Conservation (phyloP, 2,888 invertebrate genomes). For the Antheraea yamamai region DNA sequence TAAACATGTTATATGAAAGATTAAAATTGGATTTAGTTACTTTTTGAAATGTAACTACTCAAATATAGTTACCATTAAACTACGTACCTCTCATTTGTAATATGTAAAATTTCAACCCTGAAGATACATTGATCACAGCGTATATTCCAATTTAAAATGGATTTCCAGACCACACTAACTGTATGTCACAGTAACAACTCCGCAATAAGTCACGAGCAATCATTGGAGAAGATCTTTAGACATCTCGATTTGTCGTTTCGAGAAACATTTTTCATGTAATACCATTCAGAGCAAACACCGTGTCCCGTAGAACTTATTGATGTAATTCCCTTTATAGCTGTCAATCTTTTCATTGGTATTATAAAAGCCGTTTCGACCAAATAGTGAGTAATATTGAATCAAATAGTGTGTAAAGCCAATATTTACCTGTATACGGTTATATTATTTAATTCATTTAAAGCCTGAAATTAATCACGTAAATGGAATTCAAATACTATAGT, state of each 20-base stretch:
- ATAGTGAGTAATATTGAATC: not conserved
- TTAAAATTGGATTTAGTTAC: too few species aligned
- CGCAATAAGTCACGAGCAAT: conserved; percentile 60
- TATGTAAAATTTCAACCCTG: too few species aligned
- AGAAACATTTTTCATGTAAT: conserved; percentile 55
- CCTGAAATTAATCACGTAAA: not conserved
- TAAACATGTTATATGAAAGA: too few species aligned
- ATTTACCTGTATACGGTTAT: not conserved
- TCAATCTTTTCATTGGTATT: not conserved
- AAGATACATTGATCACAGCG: too few species aligned
- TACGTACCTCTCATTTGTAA: too few species aligned
- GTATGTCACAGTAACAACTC: conserved; percentile 31
- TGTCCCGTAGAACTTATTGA: not conserved
- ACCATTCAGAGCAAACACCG: conserved; percentile 25
- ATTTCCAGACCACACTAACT: not conserved
- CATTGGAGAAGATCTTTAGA: conserved; percentile 55
- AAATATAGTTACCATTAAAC: too few species aligned
- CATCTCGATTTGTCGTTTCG: conserved; percentile 61
- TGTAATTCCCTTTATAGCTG: not conserved
- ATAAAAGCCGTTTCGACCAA: not conserved
- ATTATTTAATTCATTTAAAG: not conserved
- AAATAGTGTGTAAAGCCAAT: not conserved
- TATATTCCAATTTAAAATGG: not conserved
- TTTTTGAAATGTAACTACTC: too few species aligned
- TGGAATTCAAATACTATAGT: not conserved